phyloP scores from a whole-genome alignment of 1,140 invertebrate species.

The Melitaea cinxia region DNA sequence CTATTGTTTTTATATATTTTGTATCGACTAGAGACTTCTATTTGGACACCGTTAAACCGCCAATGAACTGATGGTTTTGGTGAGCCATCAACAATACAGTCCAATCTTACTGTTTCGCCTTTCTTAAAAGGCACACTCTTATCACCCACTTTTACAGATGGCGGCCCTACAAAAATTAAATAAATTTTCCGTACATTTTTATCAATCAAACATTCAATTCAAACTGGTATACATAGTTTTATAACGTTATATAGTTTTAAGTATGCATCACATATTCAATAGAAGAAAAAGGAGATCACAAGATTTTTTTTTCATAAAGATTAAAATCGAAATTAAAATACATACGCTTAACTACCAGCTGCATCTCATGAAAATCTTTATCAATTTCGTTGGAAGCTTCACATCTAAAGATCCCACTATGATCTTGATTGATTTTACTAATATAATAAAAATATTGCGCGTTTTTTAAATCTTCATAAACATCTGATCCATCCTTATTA shows the following conservation, averaged over 20 bases:
- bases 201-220: no score
- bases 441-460: constrained; percentile 19
- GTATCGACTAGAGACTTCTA: constrained; percentile 26
- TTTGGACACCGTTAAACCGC: constrained; percentile 30
- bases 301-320: background rate
- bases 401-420: constrained; percentile 42
- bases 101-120: constrained; percentile 32
- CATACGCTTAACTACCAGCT: constrained; percentile 42
- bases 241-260: no score
- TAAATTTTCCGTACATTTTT: no score
- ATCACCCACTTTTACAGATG: constrained; percentile 29
- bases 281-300: no score
- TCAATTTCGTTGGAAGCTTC: constrained; percentile 38
- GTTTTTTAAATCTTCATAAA: constrained; percentile 15
- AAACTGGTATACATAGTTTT: no score
- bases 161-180: constrained; percentile 40
- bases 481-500: constrained; percentile 5
- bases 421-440: constrained; percentile 17
- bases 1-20: constrained; percentile 40
- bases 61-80: constrained; percentile 45
- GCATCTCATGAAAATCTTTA: constrained; percentile 28
- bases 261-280: no score
- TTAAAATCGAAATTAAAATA: constrained; percentile 1
- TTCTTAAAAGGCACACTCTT: constrained; percentile 4
- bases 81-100: constrained; percentile 39